These are phyloP conservation scores for Crenuchus spilurus DNA, from an alignment of 2,797 vertebrate genomes.

Conservation along the genomic window DNA sequence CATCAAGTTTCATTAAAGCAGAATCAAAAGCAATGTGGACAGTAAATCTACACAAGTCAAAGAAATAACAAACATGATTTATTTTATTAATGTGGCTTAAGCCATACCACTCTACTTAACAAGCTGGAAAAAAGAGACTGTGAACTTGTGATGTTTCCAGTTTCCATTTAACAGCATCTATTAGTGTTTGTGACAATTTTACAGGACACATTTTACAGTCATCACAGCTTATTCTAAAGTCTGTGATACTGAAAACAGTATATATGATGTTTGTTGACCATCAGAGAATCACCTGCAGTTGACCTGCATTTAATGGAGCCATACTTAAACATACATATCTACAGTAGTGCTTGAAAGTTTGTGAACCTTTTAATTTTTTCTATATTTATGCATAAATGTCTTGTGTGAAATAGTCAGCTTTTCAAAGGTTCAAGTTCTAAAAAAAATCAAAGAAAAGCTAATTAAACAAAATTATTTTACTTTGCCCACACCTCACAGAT, in stretches of 20 bases:
- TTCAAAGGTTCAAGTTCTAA: too few relatives aligned
- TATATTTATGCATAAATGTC: too few relatives aligned
- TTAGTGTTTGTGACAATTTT: neutral
- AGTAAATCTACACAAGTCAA: neutral
- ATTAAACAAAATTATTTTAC: too few relatives aligned
- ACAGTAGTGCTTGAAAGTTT: too few relatives aligned
- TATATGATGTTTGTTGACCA: neutral
- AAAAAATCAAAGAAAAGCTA: too few relatives aligned
- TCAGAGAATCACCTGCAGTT: neutral
- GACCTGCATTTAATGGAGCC: neutral
- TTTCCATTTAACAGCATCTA: neutral
- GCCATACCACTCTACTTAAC: neutral
- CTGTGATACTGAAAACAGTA: neutral
- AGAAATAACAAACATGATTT: neutral
- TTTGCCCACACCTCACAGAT: too few relatives aligned
- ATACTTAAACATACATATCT: too few relatives aligned
- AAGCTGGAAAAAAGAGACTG: neutral
- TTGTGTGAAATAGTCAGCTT: too few relatives aligned
- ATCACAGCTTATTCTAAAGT: neutral
- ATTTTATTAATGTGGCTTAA: conserved; percentile 8
- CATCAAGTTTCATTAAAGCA: neutral
- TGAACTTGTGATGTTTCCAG: too few relatives aligned
- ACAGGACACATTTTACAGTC: neutral
- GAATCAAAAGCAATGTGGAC: neutral
- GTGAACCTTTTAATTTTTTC: too few relatives aligned